Conservation (phyloP, 2,888 invertebrate genomes). For the Elmis aenea region DNA sequence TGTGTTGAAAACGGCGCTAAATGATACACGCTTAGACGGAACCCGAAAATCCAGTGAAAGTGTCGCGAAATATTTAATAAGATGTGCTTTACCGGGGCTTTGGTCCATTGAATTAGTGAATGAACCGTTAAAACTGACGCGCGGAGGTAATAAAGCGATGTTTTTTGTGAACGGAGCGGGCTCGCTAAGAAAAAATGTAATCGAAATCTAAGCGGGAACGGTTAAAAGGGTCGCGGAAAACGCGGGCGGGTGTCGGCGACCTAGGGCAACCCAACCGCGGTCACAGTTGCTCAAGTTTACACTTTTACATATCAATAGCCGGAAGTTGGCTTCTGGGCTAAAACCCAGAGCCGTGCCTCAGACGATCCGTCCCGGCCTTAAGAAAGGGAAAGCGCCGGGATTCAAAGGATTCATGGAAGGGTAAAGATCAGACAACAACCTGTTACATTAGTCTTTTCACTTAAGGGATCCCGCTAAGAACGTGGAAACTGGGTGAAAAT, state of each 20-base stretch:
- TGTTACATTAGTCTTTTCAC: constrained; percentile 29
- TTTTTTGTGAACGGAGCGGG: too few species aligned
- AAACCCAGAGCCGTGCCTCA: constrained; percentile 19
- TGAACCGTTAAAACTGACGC: too few species aligned
- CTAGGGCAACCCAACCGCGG: constrained; percentile 22
- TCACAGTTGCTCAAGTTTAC: constrained; percentile 33
- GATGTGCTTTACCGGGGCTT: too few species aligned
- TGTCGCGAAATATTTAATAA: too few species aligned
- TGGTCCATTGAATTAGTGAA: too few species aligned
- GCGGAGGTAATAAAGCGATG: too few species aligned
- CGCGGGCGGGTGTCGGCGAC: constrained; percentile 9
- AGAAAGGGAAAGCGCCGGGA: constrained; percentile 35
- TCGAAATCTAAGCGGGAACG: constrained; percentile 15
- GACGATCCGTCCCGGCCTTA: constrained; percentile 31
- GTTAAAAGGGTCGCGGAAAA: constrained; percentile 15
- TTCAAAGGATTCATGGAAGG: constrained; percentile 36
- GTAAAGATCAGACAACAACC: constrained; percentile 36
- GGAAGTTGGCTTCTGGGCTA: constrained; percentile 27
- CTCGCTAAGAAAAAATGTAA: constrained; percentile 14
- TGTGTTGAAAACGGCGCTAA: too few species aligned
- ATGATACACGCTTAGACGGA: too few species aligned
- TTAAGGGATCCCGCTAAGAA: constrained; percentile 21
- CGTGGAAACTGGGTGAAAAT: constrained; percentile 20
- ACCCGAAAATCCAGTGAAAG: too few species aligned
- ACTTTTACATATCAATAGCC: constrained; percentile 37